These are phyloP conservation scores for Acanthisitta chloris DNA, from an alignment of 2,113 vertebrate species.

Conservation along the genomic window DNA sequence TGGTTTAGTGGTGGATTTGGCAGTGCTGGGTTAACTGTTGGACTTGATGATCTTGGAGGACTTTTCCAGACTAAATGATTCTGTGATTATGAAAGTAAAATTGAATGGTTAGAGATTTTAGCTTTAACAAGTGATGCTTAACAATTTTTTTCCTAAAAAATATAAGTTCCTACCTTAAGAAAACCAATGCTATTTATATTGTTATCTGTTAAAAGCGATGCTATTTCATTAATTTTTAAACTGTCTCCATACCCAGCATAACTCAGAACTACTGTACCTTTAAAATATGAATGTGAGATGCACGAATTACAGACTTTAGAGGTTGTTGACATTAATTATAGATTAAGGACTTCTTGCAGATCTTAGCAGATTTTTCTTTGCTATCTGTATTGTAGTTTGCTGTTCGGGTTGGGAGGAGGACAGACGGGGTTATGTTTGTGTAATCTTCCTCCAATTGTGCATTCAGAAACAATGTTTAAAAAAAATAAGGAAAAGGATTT, in stretches of 20 bases:
- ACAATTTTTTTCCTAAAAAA: not conserved
- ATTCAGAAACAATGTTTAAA: not conserved
- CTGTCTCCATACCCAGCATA: not conserved
- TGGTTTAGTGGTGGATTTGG: not conserved
- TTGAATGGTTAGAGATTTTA: not conserved
- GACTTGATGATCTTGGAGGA: not conserved
- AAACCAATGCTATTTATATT: not conserved
- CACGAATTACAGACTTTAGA: not conserved
- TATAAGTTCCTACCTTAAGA: accelerated
- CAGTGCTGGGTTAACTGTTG: not conserved
- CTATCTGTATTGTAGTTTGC: not conserved
- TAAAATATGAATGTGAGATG: slow-evolving; percentile 50
- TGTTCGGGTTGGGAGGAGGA: not conserved
- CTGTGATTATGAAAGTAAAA: not conserved
- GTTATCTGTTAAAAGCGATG: not conserved
- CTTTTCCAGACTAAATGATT: not conserved
- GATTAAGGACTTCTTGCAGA: slow-evolving; percentile 27
- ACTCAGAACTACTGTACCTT: slow-evolving; percentile 3
- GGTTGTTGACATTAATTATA: slow-evolving; percentile 31
- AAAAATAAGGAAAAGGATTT: not conserved
- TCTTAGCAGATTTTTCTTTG: not conserved
- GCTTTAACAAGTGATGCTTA: not conserved
- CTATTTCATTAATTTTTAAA: slow-evolving; percentile 2
- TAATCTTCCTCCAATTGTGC: not conserved
- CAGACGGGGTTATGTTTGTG: not conserved